Evolutionary conservation across 2,113 vertebrate genomes (phyloP), one percentile per base, ranked within the genome.

Genomic region (Condylura cristata): DNA sequence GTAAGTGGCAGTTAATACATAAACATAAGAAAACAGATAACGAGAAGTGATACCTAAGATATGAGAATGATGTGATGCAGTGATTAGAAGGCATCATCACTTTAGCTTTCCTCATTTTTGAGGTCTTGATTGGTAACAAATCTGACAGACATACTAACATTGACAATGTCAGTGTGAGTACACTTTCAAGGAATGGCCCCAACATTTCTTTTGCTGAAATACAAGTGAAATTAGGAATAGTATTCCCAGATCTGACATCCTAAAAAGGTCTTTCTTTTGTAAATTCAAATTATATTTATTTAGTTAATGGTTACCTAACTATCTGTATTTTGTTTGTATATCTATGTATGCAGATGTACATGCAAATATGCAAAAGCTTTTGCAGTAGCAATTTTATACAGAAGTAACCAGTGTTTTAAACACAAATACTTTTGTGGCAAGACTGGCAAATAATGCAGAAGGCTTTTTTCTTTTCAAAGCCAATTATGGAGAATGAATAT

Each of bases 351-450:
- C 30, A 1, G 46, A 5, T 53, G 32, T 68, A 6, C 95, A 93
- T 90, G 83, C 92, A 87, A 96, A 56, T 91, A 95, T 97, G 95
- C 97, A 94, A 98, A 98, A 97, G 95, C 72, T 97, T 97, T 97
- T 95, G 71, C 90, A 97, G 97, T 98, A 98, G 88, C 96, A 97
- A 96, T 96, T 97, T 97, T 96, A 95, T 97, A 96, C 1, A 97
- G 97, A 97, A 97, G 92, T 95, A 94, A 12, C 5, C 93, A 95
- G 95, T 95, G 48, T 97, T 98, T 95, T 97, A 97, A 97, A 96
- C 97, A 90, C 79, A 97, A 97, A 80, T 86, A 75, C 80, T 97
- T 95, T 92, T 97, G 92, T 95, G 92, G 93, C 85, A 97, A 96
- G 95, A 97, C 94, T 94, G 18, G 93, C 95, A 97, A 94, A 96